These are phyloP conservation scores for Pelecanoides urinatrix DNA, from an alignment of 2,113 vertebrate species.

Conservation along the genomic window DNA sequence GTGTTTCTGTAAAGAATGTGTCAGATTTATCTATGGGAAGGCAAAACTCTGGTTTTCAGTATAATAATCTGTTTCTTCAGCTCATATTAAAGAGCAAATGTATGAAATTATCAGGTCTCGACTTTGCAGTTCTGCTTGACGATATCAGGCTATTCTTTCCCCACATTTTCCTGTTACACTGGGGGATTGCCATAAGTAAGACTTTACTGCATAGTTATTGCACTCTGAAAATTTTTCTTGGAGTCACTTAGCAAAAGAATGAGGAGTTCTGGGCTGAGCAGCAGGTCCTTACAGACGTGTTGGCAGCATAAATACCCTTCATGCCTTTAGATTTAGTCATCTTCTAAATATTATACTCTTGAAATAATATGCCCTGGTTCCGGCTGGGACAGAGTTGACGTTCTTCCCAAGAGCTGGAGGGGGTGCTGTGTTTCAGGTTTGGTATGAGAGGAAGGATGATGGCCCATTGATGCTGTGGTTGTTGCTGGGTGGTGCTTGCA, in stretches of 20 bases:
- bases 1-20: background rate
- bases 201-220: background rate
- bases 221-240: background rate
- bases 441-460: too few species aligned
- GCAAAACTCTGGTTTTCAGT: background rate
- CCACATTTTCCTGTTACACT: background rate
- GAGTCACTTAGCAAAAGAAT: background rate
- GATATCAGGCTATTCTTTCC: background rate
- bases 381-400: too few species aligned
- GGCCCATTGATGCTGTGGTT: too few species aligned
- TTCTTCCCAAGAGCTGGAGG: too few species aligned
- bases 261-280: background rate
- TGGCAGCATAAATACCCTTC: background rate
- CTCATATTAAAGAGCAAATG: background rate
- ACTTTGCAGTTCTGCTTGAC: background rate
- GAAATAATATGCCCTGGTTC: background rate
- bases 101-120: background rate
- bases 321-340: background rate
- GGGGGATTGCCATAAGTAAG: background rate
- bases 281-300: background rate
- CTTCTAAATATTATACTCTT: background rate
- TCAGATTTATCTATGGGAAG: background rate
- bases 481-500: too few species aligned
- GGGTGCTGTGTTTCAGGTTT: too few species aligned
- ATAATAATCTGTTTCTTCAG: background rate